Conservation (phyloP, 2,113 vertebrate species). For the Hypocryptadius cinnamomeus region DNA sequence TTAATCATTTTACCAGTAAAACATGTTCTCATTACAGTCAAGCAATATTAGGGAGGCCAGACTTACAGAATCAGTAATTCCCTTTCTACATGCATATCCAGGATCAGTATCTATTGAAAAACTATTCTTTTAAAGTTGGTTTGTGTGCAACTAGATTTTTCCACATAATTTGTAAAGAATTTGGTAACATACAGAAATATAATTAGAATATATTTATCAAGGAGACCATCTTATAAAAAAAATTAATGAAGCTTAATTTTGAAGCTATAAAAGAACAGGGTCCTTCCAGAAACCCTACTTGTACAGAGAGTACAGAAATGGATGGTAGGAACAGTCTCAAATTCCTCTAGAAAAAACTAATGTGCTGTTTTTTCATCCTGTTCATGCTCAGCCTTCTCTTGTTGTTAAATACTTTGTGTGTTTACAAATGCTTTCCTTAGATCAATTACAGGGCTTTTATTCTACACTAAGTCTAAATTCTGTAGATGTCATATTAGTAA, state of each 20-base stretch:
- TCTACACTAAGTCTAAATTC: not conserved
- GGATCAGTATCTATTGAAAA: not conserved
- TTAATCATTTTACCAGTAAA: not conserved
- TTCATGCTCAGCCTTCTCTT: not conserved
- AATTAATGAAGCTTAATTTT: not conserved
- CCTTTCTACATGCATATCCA: not conserved
- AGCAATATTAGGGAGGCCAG: not conserved
- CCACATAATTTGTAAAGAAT: not conserved
- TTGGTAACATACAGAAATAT: not conserved
- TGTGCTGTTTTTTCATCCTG: not conserved
- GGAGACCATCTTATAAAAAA: not conserved
- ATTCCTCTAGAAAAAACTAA: not conserved
- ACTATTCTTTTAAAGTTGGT: not conserved
- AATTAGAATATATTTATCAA: not conserved
- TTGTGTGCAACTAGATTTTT: not conserved
- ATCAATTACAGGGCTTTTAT: not conserved
- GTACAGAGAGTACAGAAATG: not conserved
- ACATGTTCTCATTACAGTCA: not conserved
- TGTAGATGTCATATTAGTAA: not conserved
- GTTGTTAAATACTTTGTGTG: not conserved
- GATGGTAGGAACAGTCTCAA: not conserved
- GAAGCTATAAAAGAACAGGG: not conserved
- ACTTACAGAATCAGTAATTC: not conserved
- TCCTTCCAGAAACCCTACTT: not conserved
- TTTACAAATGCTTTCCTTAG: not conserved